Evolutionary conservation across 1,140 invertebrate genomes (phyloP).

Genomic region (Lineus longissimus): DNA sequence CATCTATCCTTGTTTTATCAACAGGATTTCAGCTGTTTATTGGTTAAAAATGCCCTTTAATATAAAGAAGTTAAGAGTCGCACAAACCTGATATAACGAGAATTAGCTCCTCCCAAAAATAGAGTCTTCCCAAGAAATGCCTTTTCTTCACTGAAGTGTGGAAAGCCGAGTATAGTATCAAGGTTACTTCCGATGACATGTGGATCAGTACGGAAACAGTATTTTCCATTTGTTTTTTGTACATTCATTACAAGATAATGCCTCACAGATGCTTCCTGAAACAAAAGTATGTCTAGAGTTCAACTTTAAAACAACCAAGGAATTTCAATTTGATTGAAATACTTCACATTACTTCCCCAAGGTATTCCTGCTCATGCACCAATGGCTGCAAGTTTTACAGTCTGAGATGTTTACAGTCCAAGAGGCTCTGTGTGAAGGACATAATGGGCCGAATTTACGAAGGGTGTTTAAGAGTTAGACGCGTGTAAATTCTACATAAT

Average conservation of each 20-base stretch:
- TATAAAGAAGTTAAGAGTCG: no score
- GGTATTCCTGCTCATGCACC: no score
- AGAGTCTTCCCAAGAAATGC: conserved; percentile 68
- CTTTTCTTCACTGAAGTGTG: conserved; percentile 17
- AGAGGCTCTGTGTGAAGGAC: no score
- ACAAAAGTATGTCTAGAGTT: neutral
- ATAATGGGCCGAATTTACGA: no score
- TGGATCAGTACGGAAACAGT: conserved; percentile 72
- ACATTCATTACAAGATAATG: conserved; percentile 79
- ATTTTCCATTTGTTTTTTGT: conserved; percentile 61
- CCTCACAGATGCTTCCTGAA: conserved; percentile 55
- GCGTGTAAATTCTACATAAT: no score
- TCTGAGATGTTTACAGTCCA: no score
- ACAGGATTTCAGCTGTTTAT: no score
- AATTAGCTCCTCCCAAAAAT: conserved; percentile 77
- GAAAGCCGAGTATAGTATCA: conserved; percentile 56
- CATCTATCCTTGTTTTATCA: no score
- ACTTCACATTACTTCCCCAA: no score
- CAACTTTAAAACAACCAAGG: neutral
- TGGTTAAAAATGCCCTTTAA: neutral
- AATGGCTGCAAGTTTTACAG: no score
- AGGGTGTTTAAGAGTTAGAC: no score
- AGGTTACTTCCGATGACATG: conserved; percentile 66
- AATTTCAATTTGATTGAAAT: no score
- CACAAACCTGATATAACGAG: conserved; percentile 71